Evolutionary conservation across 2,113 vertebrate species (phyloP), one percentile per base, ranked within the genome.

Genomic region (Tetraodon nigroviridis): DNA sequence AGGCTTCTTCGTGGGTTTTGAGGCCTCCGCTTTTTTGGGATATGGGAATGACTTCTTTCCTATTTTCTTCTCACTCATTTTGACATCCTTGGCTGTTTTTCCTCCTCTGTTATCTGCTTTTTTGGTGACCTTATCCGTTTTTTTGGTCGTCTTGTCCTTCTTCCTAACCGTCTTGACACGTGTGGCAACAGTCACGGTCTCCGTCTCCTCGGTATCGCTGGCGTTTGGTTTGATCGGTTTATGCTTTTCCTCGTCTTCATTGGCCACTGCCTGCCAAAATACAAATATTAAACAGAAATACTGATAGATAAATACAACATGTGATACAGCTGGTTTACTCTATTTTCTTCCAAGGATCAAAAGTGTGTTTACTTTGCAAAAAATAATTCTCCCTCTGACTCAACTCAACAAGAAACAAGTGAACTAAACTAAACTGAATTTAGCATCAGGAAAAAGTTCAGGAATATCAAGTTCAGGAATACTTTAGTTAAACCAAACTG

Each of bases 141-240:
- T 90, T 32, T 91, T 98, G 83, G 93, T 96, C 73, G 93, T 96
- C 87, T 97, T 99, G 68, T 95, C 93, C 70, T 93, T 95, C 27
- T 87, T 90, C 73, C 92, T 95, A 17, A 75, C 87, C 79, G 88
- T 94, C 71, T 90, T 90, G 1, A 87, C 81, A 18, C 91, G 87
- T 14, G 76, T 64, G 21, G 76, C 78, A 52, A 87, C 88, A 0
- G 21, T 74, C 63, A 84, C 78, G 55, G 79, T 32, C 17, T 90
- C 91, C 0, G 61, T 10, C 73, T 92, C 92, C 58, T 91, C 92
- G 11, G 89, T 84, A 54, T 89, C 86, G 2, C 83, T 69, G 18
- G 68, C 73, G 0, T 91, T 89, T 1, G 93, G 88, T 61, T 70
- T 86, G 64, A 89, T 86, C 0, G 67, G 74, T 17, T 93, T 91